Percentiles rank a stretch among this genome's conserved stretches.
phyloP scores from a whole-genome alignment of 2,113 vertebrate species.

The Colistium nudipinnis region DNA sequence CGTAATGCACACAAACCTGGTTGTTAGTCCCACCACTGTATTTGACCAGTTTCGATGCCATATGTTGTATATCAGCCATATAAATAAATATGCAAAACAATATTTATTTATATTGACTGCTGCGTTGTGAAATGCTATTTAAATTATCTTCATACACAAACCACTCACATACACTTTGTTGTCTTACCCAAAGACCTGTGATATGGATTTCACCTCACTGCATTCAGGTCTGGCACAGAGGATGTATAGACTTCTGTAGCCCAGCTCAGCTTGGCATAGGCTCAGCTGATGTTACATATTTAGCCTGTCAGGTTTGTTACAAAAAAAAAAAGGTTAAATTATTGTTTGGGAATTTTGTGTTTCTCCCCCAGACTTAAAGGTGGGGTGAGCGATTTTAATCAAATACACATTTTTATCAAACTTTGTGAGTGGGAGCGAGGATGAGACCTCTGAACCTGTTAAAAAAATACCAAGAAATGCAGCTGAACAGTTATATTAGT shows the following conservation, averaged over 20 bases:
- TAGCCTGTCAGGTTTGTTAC: no score
- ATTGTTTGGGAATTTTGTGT: no score
- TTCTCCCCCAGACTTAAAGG: no score
- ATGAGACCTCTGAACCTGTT: no score
- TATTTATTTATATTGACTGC: conserved; percentile 49
- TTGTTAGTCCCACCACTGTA: conserved; percentile 33
- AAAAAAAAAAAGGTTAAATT: background rate
- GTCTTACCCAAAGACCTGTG: background rate
- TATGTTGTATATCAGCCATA: conserved; percentile 56
- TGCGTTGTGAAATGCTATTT: conserved; percentile 32
- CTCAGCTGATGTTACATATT: no score
- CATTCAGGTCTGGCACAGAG: conserved; percentile 5
- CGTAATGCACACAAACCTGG: conserved; percentile 50
- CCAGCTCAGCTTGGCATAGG: background rate
- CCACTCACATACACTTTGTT: conserved; percentile 4
- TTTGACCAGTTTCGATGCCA: conserved; percentile 51
- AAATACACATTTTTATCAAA: no score
- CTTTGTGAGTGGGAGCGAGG: no score
- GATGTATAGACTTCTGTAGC: background rate
- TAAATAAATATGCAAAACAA: conserved; percentile 61
- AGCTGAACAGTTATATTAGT: no score
- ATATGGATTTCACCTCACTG: background rate
- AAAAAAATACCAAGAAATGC: no score
- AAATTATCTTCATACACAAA: conserved; percentile 4
- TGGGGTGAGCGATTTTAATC: no score